Base-by-base conservation (phyloP, 2,797 vertebrate species). In the Craterocephalus amniculus region DNA sequence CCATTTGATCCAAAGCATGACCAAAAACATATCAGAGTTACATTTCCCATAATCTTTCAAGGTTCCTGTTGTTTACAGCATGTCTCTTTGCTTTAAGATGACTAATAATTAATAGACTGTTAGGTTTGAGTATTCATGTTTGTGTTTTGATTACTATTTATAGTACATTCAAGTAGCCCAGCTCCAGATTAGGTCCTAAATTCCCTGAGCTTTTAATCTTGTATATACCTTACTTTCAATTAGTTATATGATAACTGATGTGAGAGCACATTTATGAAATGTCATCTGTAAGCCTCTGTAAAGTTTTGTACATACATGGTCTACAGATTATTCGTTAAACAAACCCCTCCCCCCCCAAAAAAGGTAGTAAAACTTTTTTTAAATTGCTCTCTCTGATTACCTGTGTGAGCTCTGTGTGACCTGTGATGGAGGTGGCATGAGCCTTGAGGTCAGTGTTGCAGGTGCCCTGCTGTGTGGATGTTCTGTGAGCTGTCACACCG, bases 121-220 rank as follows among this genome's bases (percentile, higher is more conserved):
- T 1, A 54, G 24, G 18, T 43, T 56, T 20, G 2, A 66, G 45
- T 45, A n/a, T n/a, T 45, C 18, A 8, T n/a, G 7, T n/a, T 45
- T 7, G 20, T 45, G 43, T 7, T 36, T 36, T 36, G 35, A 36
- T 68, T 72, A 48, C 57, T 58, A 26, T 49, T 61, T 35, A 68
- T 61, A 67, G 48, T 58, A 34, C 26, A 26, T 65, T 35, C 45
- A 69, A 63, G 54, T 67, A 67, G 22, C 40, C 58, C 40, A 56
- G 58, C 35, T 67, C 64, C 35, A 14, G 18, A 68, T 38, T 38
- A 38, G 12, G 9, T 38, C 36, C 36, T 38, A 14, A 38, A 80
- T 86, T 38, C 58, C 55, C 54, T 58, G 29, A 58, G 73, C 77
- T 81, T 72, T 73, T 77, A 77, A 71, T 70, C 52, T 52, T 6